These are phyloP conservation scores for Caenorhabditis auriculariae DNA, from an alignment of 2,888 invertebrate genomes.

Conservation along the genomic window DNA sequence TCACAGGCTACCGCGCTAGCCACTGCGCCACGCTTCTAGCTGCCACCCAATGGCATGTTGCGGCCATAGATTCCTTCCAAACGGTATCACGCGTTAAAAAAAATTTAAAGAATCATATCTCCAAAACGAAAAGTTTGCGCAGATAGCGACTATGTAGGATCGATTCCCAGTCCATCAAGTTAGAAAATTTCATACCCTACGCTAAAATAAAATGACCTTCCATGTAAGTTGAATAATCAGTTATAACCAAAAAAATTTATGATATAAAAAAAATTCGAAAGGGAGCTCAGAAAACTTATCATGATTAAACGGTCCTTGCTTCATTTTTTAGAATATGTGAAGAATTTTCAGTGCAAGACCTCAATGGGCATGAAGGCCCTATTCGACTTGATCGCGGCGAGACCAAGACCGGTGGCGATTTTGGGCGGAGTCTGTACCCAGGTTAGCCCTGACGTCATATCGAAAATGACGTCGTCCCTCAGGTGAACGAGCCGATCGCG, in stretches of 20 bases:
- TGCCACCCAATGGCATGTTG: too few species aligned
- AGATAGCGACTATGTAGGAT: too few species aligned
- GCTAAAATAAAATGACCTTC: not conserved
- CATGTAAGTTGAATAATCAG: too few species aligned
- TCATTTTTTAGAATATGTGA: not conserved
- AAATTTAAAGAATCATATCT: too few species aligned
- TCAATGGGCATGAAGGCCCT: constrained; percentile 60
- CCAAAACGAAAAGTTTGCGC: too few species aligned
- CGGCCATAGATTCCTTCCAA: too few species aligned
- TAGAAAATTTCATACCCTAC: not conserved
- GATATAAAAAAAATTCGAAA: too few species aligned
- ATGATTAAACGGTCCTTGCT: not conserved
- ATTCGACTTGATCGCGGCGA: constrained; percentile 56
- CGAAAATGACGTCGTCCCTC: not conserved
- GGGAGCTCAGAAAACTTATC: too few species aligned
- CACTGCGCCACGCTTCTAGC: too few species aligned
- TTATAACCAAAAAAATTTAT: too few species aligned
- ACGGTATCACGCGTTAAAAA: too few species aligned
- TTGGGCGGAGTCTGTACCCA: constrained; percentile 61
- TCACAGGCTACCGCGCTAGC: too few species aligned
- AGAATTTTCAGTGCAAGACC: constrained; percentile 59
- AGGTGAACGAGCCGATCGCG: constrained; percentile 61
- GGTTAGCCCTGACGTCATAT: constrained; percentile 11
- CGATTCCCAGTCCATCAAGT: not conserved
- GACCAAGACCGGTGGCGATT: constrained; percentile 53